Evolutionary conservation across 2,113 vertebrate species (phyloP), one percentile per base, ranked within the genome.

Genomic region (Nothocercus nigrocapillus): DNA sequence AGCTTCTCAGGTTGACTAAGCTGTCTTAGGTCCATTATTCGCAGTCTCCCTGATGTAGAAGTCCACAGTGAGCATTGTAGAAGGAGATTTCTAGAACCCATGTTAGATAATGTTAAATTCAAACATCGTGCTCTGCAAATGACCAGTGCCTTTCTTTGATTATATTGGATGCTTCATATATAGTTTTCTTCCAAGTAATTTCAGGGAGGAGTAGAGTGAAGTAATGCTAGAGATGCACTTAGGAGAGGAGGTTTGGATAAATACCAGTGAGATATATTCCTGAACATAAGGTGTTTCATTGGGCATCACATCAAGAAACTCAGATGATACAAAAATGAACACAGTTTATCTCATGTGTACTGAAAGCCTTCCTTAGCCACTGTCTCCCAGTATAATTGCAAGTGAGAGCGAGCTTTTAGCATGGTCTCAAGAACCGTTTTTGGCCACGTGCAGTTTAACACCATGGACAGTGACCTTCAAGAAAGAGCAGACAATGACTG

Each of bases 111-210:
- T 25, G 11, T n/a, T 68, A 61, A 85, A 88, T 61, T 34, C 74
- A 77, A 67, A 72, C 56, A 32, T 3, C 3, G 2, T 42, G 49
- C 62, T 82, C 15, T 53, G 7, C 19, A 82, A 75, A 34, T 21
- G 18, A 79, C 72, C 14, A 44, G 30, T 32, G 59, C 7, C 59
- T 83, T 51, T 83, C 9, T 82, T 82, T 30, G 53, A 4, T 47
- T 66, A 34, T 0, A 0, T 14, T 51, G 3, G 14, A 7, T 63
- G 63, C 20, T 58, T 82, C 83, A 42, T 8, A 22, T 76, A 59
- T 70, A 84, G 21, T 82, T 88, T 92, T 74, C 36, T 85, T 83
- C 20, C 34, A 38, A 28, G 62, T 56, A 4, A 1, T 8, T 74
- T 86, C 30, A 45, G 27, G 19, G 32, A 54, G 72, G 14, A 36